Base-by-base conservation (phyloP, 2,888 invertebrate species). In the Rotaria sp. region DNA sequence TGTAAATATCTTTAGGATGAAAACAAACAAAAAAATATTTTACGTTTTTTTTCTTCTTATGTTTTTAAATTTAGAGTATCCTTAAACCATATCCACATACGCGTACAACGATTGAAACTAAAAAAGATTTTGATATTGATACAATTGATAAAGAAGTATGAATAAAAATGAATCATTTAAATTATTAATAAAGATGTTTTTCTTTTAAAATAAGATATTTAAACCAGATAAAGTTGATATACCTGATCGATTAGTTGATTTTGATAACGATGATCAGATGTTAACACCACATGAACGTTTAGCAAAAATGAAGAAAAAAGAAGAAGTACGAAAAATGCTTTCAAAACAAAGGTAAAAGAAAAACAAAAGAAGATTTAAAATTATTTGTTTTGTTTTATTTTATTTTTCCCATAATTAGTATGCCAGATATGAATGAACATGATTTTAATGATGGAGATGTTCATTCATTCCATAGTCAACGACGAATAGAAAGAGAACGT, bases 61-160 rank as follows among this genome's bases (percentile, higher is more conserved):
- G n/a, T n/a, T n/a, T 4, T n/a, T 26, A n/a, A 80, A 26, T 80
- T 45, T 45, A 80, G 80, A 45, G 80, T 45, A 80, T 80, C 2
- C 45, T 80, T 24, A 80, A 80, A 45, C 45, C 80, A 45, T 45
- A 41, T n/a, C 80, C 41, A 45, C 80, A 80, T 67, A 35, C 35
- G 21, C 67, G 67, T 67, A 45, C 80, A 45, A 45, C 45, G 13
- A 45, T 45, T n/a, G 45, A 80, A 80, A 45, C 45, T 13, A 80
- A 80, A 26, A 41, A 80, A 45, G 80, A 80, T 45, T 80, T 80
- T 45, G 80, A 80, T 45, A 45, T 41, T 45, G 80, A 80, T 80
- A 45, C 80, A 80, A 80, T 80, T n/a, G 80, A 80, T n/a, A 80
- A 80, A 80, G 80, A 80, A 45, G 80, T 80, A 80, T n/a, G 1